Evolutionary conservation across 1,140 invertebrate genomes (phyloP).

Genomic region (Geopemphigus sp.): DNA sequence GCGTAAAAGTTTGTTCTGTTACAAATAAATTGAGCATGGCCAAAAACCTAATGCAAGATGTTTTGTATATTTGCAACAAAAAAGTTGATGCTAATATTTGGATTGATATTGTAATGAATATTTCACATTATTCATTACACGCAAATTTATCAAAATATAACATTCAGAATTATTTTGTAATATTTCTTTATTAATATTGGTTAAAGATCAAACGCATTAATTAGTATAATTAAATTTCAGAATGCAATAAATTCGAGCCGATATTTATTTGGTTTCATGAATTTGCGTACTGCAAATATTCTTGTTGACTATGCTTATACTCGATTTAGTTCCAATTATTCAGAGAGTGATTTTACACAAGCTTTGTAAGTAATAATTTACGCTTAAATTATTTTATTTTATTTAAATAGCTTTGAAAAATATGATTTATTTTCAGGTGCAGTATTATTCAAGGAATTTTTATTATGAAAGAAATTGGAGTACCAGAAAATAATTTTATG

Average conservation of each 20-base stretch:
- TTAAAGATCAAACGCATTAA: not conserved
- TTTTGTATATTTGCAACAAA: not conserved
- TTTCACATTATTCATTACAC: not conserved
- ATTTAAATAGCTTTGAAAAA: no score
- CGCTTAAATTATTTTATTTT: no score
- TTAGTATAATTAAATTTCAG: slow-evolving; percentile 56
- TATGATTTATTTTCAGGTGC: not conserved
- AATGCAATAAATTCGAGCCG: slow-evolving; percentile 72
- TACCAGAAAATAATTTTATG: slow-evolving; percentile 78
- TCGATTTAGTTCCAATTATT: no score
- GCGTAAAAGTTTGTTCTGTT: not conserved
- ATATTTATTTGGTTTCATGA: slow-evolving; percentile 69
- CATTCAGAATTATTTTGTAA: slow-evolving; percentile 24
- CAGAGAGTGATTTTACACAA: no score
- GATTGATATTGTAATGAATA: slow-evolving; percentile 15
- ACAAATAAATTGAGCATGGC: slow-evolving; percentile 1
- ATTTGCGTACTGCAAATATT: no score
- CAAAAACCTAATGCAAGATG: slow-evolving; percentile 16
- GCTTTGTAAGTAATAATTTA: no score
- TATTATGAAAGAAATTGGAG: slow-evolving; percentile 71
- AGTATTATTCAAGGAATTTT: slow-evolving; percentile 64
- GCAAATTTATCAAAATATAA: not conserved
- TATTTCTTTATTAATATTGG: not conserved
- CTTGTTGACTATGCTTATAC: no score
- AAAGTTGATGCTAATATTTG: not conserved